Percentiles rank a stretch among this genome's conserved stretches.
These are phyloP conservation scores for Hypselothyrea guttata DNA, from an alignment of 2,888 invertebrate species.

Conservation along the genomic window DNA sequence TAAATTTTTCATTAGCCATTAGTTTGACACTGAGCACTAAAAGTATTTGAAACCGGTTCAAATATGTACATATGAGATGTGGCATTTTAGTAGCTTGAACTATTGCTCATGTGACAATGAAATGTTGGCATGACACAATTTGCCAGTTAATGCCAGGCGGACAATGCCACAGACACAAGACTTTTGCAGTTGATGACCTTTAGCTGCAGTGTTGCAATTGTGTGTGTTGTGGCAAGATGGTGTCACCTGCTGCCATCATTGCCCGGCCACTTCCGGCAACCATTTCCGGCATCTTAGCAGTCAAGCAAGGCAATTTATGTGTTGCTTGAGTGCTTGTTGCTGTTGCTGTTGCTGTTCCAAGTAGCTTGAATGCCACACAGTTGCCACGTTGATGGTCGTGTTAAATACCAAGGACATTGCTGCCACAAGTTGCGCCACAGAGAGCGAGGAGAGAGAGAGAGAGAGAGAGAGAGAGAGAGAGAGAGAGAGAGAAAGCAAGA, in stretches of 20 bases:
- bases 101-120: background rate
- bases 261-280: conserved; percentile 42
- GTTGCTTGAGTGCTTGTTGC: conserved; percentile 31
- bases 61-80: background rate
- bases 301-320: conserved; percentile 45
- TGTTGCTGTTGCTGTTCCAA: conserved; percentile 19
- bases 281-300: conserved; percentile 42
- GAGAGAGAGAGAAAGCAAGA: too few relatives aligned
- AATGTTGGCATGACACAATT: conserved; percentile 16
- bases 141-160: conserved; percentile 23
- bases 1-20: too few relatives aligned
- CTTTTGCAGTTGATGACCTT: conserved; percentile 16
- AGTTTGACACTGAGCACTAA: too few relatives aligned
- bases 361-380: conserved; percentile 35
- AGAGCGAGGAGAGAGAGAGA: too few relatives aligned
- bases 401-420: conserved; percentile 50
- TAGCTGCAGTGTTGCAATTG: background rate
- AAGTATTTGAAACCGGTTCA: too few relatives aligned
- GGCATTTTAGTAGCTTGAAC: background rate
- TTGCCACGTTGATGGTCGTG: conserved; percentile 37
- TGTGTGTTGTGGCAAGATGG: conserved; percentile 1
- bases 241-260: conserved; percentile 23
- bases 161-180: conserved; percentile 33
- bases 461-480: too few relatives aligned
- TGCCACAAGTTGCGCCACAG: conserved; percentile 16